These are phyloP conservation scores for Syncerus caffer DNA, from an alignment of 2,797 vertebrate genomes.

Conservation along the genomic window DNA sequence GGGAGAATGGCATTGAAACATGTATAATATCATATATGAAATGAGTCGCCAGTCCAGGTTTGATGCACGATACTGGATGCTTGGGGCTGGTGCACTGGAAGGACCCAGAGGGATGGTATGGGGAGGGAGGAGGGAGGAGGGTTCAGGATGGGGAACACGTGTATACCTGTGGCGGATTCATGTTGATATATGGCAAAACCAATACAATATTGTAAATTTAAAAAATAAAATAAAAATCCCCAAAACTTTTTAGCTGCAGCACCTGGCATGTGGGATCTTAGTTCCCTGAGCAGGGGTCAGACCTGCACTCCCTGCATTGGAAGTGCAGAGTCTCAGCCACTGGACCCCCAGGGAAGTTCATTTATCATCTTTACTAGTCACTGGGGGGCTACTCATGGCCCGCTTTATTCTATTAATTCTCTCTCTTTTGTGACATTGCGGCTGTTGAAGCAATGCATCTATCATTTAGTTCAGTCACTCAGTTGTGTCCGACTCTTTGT, in stretches of 20 bases:
- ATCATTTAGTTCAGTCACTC: background rate
- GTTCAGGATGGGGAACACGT: too few relatives aligned
- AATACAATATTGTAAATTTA: too few relatives aligned
- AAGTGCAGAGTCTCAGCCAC: background rate
- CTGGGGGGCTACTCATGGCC: background rate
- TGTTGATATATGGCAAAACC: too few relatives aligned
- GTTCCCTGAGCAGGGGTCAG: background rate
- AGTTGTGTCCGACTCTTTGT: background rate
- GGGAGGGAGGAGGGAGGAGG: too few relatives aligned
- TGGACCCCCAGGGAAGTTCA: background rate
- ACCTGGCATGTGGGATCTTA: background rate
- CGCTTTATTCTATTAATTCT: background rate
- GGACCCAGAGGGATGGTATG: too few relatives aligned
- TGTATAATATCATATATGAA: too few relatives aligned
- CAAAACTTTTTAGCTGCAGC: background rate
- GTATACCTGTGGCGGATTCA: too few relatives aligned
- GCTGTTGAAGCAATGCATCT: background rate
- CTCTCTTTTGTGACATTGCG: background rate
- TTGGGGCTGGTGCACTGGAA: too few relatives aligned
- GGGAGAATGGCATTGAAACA: too few relatives aligned
- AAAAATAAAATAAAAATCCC: too few relatives aligned
- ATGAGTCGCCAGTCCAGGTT: too few relatives aligned
- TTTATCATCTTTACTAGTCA: background rate
- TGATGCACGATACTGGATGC: too few relatives aligned
- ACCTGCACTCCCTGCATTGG: background rate